Conservation (phyloP, 2,888 invertebrate genomes). For the Phyllotreta cruciferae region DNA sequence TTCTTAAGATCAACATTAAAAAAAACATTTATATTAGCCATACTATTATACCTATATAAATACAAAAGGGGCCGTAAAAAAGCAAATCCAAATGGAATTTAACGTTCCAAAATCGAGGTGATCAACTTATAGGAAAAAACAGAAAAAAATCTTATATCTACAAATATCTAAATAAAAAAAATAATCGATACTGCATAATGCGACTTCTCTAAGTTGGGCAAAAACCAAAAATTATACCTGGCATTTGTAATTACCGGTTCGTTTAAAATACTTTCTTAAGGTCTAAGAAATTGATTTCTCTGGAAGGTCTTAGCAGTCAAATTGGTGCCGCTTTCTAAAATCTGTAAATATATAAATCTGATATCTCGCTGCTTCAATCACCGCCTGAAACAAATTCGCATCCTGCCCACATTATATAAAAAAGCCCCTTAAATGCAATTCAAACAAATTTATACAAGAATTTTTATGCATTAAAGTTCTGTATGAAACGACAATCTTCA, state of each 20-base stretch:
- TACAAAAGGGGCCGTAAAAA: no score
- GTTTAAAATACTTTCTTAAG: conserved; percentile 45
- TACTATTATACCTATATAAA: no score
- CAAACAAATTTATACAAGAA: not conserved
- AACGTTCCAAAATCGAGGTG: no score
- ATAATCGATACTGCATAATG: conserved; percentile 22
- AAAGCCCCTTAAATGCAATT: not conserved
- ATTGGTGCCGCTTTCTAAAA: conserved; percentile 51
- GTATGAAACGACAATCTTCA: not conserved
- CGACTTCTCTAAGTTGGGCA: not conserved
- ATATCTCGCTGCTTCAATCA: conserved; percentile 53
- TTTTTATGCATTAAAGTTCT: not conserved
- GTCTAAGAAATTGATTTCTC: conserved; percentile 46
- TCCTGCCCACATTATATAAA: conserved; percentile 34
- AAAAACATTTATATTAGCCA: no score
- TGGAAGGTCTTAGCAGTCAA: conserved; percentile 43
- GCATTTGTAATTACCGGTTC: conserved; percentile 35
- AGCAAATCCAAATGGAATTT: no score
- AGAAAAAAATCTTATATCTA: not conserved
- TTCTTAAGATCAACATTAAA: not conserved
- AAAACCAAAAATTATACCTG: conserved; percentile 30
- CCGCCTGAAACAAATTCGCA: conserved; percentile 46
- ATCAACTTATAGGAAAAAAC: not conserved
- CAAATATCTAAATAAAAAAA: not conserved
- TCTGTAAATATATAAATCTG: conserved; percentile 59